Evolutionary conservation across 2,888 invertebrate species (phyloP), one percentile per base, ranked within the genome.

Genomic region (Uloborus plumipes): DNA sequence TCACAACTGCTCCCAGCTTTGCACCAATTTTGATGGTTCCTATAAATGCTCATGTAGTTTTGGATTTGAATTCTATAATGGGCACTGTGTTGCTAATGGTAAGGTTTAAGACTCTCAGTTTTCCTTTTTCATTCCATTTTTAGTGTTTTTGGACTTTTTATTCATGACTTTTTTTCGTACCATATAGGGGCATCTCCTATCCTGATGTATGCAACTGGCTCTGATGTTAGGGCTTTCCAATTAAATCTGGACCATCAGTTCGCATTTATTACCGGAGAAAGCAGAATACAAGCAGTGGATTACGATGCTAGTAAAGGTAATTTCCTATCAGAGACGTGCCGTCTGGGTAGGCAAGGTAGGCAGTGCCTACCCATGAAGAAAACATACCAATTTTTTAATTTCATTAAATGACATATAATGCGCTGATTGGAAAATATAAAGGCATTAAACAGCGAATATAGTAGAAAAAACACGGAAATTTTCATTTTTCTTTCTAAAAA

Each of bases 1-100:
- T 31, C 95, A 96, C 89, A 94, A 94, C 84, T 99, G 99, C 90
- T 96, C 98, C 1, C 99, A 99, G 88, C 90, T 94, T 53, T 99
- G 99, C 88, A 92, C 92, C 74, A 99, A 99, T 89, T 89, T 96
- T 67, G 97, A 98, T 88, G 99, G 98, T 47, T 93, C 94, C 0
- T 95, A 93, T 88, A 92, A 93, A 75, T 99, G 99, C 88, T 92
- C 93, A 31, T 99, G 99, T 87, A 92, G 93, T 20, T 92, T 93
- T 0, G 96, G 95, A 1, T 97, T 96, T 90, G 76, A 84, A 11
- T 31, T 71, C 22, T 90, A 93, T 83, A 95, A 95, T 4, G 96
- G 96, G 0, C 94, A 95, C 2, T 97, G 97, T 88, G 94, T 93
- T 85, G 93, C 92, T 0, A 86, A 85, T 65, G 86, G 86, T 76